Evolutionary conservation across 2,888 invertebrate species (phyloP), one percentile per base, ranked within the genome.

Genomic region (Heliconius ismenius): DNA sequence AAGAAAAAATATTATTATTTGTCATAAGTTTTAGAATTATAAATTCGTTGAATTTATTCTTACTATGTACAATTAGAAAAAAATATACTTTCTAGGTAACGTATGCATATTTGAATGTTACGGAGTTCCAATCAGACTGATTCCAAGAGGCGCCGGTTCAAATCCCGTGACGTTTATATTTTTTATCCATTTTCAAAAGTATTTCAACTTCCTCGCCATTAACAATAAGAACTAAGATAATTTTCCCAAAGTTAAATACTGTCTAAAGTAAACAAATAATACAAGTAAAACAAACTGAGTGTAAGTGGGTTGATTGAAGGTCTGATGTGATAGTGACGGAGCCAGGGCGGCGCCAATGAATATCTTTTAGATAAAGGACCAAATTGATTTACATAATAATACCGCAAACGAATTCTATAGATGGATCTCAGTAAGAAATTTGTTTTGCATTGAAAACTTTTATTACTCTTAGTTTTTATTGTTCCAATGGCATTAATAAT

Each of bases 371-470:
- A 75, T 60, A 68, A 72, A 75, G 58, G 58, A 32, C 75, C 70
- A 75, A 74, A 75, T 72, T 74, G 75, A 77, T 77, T 77, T 77
- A 75, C 74, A 77, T 77, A 77, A 77, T 72, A 75, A 75, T 64
- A 65, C 26, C 43, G n/a, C 75, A 72, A 69, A 60, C 21, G 65
- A 75, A 74, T 39, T 43, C 39, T 18, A 32, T 70, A 39, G 28
- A 18, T 63, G 26, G 18, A 24, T 26, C 24, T 32, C 2, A 28
- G 26, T 18, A 69, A 60, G 65, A 26, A 26, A 26, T 26, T 26
- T 26, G 26, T 26, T 26, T 26, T 26, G 26, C 26, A 39, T 18
- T 70, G 64, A 32, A 64, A 36, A 39, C 26, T 69, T 62, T 69
- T 76, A 39, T 28, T 36, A 60, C 11, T 24, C 10, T 60, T 11